Evolutionary conservation across 2,888 invertebrate genomes (phyloP).

Genomic region (Cylloceria caligata): DNA sequence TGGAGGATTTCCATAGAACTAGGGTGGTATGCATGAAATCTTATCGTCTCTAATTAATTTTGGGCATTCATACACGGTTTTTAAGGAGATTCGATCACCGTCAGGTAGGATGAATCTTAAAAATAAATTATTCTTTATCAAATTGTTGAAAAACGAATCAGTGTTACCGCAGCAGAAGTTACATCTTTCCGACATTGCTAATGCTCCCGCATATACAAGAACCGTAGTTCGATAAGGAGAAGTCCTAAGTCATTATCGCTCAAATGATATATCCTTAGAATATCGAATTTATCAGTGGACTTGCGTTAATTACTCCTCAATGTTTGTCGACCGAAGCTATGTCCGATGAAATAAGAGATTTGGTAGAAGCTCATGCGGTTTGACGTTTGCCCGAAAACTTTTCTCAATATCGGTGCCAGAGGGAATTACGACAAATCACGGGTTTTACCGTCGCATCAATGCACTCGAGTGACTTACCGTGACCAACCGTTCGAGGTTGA

Average conservation of each 20-base stretch:
- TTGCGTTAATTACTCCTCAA: background rate
- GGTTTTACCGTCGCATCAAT: slow-evolving; percentile 69
- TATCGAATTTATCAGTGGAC: background rate
- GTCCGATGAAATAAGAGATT: slow-evolving; percentile 7
- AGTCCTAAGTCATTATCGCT: background rate
- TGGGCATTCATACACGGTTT: background rate
- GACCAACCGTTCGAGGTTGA: slow-evolving; percentile 70
- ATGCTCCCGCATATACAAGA: background rate
- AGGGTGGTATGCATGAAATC: background rate
- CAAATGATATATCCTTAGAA: background rate
- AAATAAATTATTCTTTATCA: too few species aligned
- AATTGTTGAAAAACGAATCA: too few species aligned
- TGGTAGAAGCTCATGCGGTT: slow-evolving; percentile 8
- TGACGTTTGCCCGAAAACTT: slow-evolving; percentile 17
- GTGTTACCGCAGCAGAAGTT: too few species aligned
- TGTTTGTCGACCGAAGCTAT: background rate
- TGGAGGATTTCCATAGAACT: background rate
- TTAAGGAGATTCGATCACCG: background rate
- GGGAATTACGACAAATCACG: slow-evolving; percentile 72
- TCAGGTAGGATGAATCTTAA: background rate
- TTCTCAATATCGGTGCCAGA: slow-evolving; percentile 22
- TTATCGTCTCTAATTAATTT: slow-evolving; percentile 19
- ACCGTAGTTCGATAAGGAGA: background rate
- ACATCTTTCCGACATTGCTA: too few species aligned
- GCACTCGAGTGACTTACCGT: slow-evolving; percentile 69